A percentile compares a stretch with the other conserved stretches of the same genome.
Evolutionary conservation across 1,140 invertebrate genomes (phyloP).

Genomic region (Eciton burchellii): DNA sequence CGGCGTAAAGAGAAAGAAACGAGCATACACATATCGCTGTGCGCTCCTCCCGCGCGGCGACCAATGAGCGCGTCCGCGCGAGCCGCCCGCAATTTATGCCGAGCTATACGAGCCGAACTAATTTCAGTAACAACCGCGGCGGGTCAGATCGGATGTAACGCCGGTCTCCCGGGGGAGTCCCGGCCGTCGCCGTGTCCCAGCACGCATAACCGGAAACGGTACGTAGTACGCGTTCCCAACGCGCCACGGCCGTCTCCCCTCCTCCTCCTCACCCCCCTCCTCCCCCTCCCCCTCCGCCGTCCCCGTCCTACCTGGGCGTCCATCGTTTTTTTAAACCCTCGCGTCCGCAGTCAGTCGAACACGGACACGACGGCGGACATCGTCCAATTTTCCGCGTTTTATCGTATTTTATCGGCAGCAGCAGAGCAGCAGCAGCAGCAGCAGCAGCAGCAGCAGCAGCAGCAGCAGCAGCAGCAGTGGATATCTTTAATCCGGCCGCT

Average conservation of each 20-base stretch:
- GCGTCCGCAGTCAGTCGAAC: constrained; percentile 17
- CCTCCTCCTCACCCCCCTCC: too few relatives aligned
- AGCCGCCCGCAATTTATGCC: constrained; percentile 84
- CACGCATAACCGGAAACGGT: constrained; percentile 61
- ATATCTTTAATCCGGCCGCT: constrained; percentile 56
- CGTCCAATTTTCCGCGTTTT: constrained; percentile 84
- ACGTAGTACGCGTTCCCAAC: constrained; percentile 53
- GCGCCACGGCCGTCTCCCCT: constrained; percentile 23
- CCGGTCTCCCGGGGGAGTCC: constrained; percentile 79
- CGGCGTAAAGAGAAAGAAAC: constrained; percentile 17
- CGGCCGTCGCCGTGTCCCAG: constrained; percentile 53
- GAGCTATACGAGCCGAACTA: constrained; percentile 83
- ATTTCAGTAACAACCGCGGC: constrained; percentile 85
- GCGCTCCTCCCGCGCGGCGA: constrained; percentile 58
- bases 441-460: too few relatives aligned
- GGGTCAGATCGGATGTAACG: constrained; percentile 80
- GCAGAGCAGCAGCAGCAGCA: too few relatives aligned
- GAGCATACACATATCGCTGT: constrained; percentile 31
- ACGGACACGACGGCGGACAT: constrained; percentile 74
- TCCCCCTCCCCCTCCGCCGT: too few relatives aligned
- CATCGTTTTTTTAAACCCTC: constrained; percentile 44
- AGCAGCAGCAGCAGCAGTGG: constrained; percentile 33
- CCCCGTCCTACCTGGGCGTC: constrained; percentile 41
- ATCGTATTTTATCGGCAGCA: constrained; percentile 77
- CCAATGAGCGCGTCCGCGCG: constrained; percentile 73